These are phyloP conservation scores for Parotocinclus haroldoi DNA, from an alignment of 2,797 vertebrate species.

Conservation along the genomic window DNA sequence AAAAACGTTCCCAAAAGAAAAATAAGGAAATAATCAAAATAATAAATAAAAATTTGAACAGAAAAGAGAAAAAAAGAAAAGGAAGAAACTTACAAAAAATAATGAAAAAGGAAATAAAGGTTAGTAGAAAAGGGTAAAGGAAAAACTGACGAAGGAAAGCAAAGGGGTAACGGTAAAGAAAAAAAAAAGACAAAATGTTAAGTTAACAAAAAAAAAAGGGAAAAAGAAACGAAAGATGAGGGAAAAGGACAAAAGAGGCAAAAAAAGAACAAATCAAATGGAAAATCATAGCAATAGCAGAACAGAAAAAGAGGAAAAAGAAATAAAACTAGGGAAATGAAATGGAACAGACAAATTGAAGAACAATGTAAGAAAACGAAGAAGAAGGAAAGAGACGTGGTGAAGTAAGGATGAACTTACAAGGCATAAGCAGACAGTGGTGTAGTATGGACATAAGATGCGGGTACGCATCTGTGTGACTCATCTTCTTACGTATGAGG, in stretches of 20 bases:
- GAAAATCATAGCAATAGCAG: neutral
- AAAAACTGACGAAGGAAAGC: too few relatives aligned
- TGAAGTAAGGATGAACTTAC: constrained; percentile 69
- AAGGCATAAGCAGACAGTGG: constrained; percentile 99
- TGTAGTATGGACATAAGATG: constrained; percentile 99
- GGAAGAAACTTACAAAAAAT: neutral
- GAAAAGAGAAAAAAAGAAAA: neutral
- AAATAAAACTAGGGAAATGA: neutral
- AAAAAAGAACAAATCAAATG: neutral
- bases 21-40: neutral
- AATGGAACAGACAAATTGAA: neutral
- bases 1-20: neutral
- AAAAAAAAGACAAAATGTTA: neutral
- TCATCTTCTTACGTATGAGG: constrained; percentile 93
- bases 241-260: too few relatives aligned
- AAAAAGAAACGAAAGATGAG: neutral
- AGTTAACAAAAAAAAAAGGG: too few relatives aligned
- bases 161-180: neutral
- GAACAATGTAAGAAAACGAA: neutral
- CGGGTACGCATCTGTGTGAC: constrained; percentile 92
- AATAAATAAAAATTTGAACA: neutral
- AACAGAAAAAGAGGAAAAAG: neutral
- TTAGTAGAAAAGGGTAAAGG: too few relatives aligned
- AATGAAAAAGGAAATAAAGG: too few relatives aligned
- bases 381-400: neutral